Base-by-base conservation (phyloP, 1,140 invertebrate genomes). In the Trachelipus rathkii region DNA sequence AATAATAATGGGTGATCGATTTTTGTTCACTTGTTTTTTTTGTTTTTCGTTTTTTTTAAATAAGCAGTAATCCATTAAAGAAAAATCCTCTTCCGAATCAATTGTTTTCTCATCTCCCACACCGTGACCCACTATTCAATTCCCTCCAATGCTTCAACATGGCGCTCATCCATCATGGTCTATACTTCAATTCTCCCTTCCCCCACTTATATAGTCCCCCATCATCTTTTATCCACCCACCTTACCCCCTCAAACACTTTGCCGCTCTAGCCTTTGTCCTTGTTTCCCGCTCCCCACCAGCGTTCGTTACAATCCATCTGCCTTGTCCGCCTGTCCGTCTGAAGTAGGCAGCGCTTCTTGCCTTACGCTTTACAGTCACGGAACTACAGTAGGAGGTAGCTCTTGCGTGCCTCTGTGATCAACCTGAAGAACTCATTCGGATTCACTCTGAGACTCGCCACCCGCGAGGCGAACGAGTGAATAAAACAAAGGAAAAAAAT, bases 121-220 rank as follows among this genome's bases (percentile, higher is more conserved):
- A 19, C 50, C 50, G 50, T 60, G 50, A 60, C 50, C 50, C 50
- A 60, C 50, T 60, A 60, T 60, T 60, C 11, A 60, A 60, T 60
- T 60, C 50, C 50, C 50, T 60, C 19, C 50, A 13, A 60, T 60
- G 50, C 50, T 60, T 60, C 50, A 60, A 60, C 50, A 60, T 60
- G 50, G 50, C 50, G 50, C 50, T 60, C 50, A 60, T 60, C 50
- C 50, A 60, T 60, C 50, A 60, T 19, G 19, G 50, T 60, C 50
- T 60, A 60, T 60, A 60, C 50, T 60, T 60, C 50, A 13, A 60
- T 19, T 19, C 50, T 19, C 50, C 50, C 33, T 33, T 33, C 33
- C 33, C 33, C 33, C 33, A 33, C 33, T 33, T 33, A 33, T 33
- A 33, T 33, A 33, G 33, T 33, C 33, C 33, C 50, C 50, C 50